phyloP scores from a whole-genome alignment of 2,797 vertebrate species.

The Gymnocypris eckloni region DNA sequence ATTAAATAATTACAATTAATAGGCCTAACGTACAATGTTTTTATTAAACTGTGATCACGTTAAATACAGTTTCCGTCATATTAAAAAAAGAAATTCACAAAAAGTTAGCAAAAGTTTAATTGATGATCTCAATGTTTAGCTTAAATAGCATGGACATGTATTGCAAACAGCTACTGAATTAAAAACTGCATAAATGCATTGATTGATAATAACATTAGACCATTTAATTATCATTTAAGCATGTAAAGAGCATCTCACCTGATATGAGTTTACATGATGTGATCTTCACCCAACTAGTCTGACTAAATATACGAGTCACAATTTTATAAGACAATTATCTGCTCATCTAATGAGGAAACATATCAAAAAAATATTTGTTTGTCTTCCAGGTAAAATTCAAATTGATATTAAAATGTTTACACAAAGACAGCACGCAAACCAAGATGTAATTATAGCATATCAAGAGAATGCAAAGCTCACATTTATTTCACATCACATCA shows the following conservation, averaged over 20 bases:
- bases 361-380: neutral
- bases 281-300: neutral
- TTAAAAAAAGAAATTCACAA: too few relatives aligned
- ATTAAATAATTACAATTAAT: too few relatives aligned
- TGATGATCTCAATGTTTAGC: neutral
- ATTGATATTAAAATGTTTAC: neutral
- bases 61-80: neutral
- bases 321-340: neutral
- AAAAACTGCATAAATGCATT: neutral
- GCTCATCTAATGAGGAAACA: neutral
- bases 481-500: too few relatives aligned
- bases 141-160: neutral
- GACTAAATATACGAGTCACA: neutral
- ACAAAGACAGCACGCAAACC: neutral
- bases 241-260: neutral
- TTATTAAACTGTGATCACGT: too few relatives aligned
- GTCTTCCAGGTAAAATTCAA: neutral
- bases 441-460: neutral
- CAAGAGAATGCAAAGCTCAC: neutral
- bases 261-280: neutral
- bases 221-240: neutral
- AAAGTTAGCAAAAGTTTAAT: neutral
- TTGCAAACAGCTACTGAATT: neutral
- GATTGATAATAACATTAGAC: neutral
- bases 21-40: too few relatives aligned